These are phyloP conservation scores for Chaetura pelagica DNA, from an alignment of 2,113 vertebrate genomes.

Conservation along the genomic window DNA sequence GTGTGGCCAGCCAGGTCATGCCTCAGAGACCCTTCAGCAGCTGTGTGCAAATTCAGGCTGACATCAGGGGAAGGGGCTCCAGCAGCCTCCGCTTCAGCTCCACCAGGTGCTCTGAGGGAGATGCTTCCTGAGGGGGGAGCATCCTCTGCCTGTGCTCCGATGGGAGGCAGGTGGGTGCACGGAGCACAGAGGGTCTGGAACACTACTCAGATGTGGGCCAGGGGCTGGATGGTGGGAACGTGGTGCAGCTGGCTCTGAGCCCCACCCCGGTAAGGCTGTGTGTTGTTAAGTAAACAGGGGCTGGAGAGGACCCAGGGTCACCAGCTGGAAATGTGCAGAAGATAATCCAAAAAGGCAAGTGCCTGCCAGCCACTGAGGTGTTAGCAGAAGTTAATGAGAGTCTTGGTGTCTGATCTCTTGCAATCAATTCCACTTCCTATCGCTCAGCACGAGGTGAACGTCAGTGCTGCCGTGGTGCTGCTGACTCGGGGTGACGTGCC, in stretches of 20 bases:
- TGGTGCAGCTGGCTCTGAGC: not conserved
- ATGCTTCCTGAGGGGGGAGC: not conserved
- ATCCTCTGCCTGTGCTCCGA: rapidly evolving
- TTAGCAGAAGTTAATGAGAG: slow-evolving; percentile 10
- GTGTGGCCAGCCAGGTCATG: not conserved
- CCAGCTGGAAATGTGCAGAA: not conserved
- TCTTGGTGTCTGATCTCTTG: not conserved
- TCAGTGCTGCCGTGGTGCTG: not conserved
- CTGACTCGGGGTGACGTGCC: not conserved
- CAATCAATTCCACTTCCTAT: not conserved
- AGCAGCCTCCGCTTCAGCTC: not conserved
- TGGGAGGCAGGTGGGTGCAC: too few species aligned
- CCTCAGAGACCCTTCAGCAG: not conserved
- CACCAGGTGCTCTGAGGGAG: not conserved
- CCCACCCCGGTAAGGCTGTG: rapidly evolving
- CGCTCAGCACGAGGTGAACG: not conserved
- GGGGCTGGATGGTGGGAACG: not conserved
- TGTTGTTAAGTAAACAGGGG: not conserved
- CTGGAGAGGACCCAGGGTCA: not conserved
- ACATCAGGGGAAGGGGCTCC: not conserved
- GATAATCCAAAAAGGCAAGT: not conserved
- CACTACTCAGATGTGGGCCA: rapidly evolving
- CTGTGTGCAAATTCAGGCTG: not conserved
- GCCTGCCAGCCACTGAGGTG: not conserved
- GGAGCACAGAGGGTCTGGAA: too few species aligned